Evolutionary conservation across 2,113 vertebrate genomes (phyloP).

Genomic region (Marcusenius ussheri): DNA sequence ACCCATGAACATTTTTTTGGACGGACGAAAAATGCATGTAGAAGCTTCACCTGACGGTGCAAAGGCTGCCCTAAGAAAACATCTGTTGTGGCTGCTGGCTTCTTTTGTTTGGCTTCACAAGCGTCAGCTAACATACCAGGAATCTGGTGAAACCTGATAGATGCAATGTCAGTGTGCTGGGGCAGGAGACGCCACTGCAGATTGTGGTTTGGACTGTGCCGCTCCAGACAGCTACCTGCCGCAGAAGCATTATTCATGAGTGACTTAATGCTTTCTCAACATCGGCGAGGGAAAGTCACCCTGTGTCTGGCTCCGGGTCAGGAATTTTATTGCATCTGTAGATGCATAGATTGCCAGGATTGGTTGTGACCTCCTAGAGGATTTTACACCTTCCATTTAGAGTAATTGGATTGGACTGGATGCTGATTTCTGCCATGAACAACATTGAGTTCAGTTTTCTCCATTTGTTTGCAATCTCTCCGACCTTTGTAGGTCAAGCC

Average conservation of each 20-base stretch:
- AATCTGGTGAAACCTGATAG: neutral
- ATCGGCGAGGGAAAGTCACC: neutral
- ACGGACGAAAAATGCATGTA: neutral
- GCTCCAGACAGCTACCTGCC: neutral
- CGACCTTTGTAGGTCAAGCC: neutral
- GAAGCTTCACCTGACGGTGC: neutral
- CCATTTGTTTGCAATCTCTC: neutral
- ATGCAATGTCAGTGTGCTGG: neutral
- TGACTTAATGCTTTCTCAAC: neutral
- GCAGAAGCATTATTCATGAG: neutral
- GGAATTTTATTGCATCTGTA: constrained; percentile 2
- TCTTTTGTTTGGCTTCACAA: neutral
- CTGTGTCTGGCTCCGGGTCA: neutral
- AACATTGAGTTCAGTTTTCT: neutral
- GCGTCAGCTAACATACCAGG: neutral
- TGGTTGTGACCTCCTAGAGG: neutral
- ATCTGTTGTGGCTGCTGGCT: neutral
- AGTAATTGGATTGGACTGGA: neutral
- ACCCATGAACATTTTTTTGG: neutral
- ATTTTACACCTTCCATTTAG: neutral
- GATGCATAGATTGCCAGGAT: neutral
- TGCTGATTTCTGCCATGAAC: neutral
- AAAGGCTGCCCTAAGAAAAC: neutral
- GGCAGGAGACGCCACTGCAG: neutral
- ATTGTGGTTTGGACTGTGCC: neutral